Percentiles rank a stretch among this genome's conserved stretches.
Evolutionary conservation across 2,113 vertebrate genomes (phyloP).

Genomic region (Campylomormyrus numenius): DNA sequence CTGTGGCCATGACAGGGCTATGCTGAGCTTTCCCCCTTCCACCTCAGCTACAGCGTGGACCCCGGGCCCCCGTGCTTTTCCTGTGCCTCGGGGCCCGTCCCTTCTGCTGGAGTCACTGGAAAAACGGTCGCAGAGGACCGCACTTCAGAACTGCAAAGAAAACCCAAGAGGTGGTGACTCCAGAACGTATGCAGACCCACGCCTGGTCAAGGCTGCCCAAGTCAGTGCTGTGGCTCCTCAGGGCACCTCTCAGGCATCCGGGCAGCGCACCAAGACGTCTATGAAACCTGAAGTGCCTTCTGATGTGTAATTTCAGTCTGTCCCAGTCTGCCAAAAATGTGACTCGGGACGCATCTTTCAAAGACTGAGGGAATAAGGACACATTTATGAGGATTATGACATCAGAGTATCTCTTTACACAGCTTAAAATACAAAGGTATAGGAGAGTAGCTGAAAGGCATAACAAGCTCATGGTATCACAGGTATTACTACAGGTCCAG

Average conservation of each 20-base stretch:
- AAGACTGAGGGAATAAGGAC: constrained; percentile 14
- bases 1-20: background rate
- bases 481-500: constrained; percentile 59
- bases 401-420: constrained; percentile 53
- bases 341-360: background rate
- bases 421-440: constrained; percentile 37
- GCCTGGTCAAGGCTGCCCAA: background rate
- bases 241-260: background rate
- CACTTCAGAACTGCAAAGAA: background rate
- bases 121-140: background rate
- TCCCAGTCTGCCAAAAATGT: constrained; percentile 11
- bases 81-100: background rate
- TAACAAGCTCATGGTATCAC: constrained; percentile 48
- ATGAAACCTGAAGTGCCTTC: background rate
- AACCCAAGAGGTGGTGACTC: background rate
- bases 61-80: background rate
- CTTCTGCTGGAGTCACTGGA: background rate
- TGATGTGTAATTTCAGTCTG: constrained; percentile 15
- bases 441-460: constrained; percentile 39
- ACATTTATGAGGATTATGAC: constrained; percentile 48
- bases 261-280: background rate
- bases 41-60: background rate
- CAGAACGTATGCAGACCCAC: background rate
- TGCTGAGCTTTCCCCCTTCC: background rate
- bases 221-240: background rate